Evolutionary conservation across 2,113 vertebrate species (phyloP), one percentile per base, ranked within the genome.

Genomic region (Terrapene triunguis): DNA sequence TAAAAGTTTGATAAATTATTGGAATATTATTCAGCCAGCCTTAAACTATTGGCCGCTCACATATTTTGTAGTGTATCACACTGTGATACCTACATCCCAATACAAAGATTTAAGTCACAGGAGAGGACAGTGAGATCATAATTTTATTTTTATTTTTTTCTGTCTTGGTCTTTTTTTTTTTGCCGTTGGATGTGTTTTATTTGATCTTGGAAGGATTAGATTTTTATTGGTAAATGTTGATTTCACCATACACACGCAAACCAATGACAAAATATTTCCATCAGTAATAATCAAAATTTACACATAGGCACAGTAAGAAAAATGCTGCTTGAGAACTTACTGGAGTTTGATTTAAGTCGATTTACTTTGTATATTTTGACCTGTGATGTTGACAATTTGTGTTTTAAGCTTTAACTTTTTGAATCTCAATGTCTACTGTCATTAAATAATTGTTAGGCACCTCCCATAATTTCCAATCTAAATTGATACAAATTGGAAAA

Each of bases 81-180:
- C 89, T 0, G 0, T 86, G 82, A 88, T 89, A 90, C 89, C 82
- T 85, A 0, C 3, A 78, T 84, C 87, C 85, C 88, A 95, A 89
- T 69, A 83, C 72, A 32, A 51, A 72, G 82, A 95, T 95, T 96
- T 95, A 95, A 44, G 69, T 80, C 88, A 90, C 93, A 5, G 88
- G 96, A 95, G 85, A 93, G 47, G 72, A 87, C n/a, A 92, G 65
- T 69, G 65, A n/a, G 35, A 19, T n/a, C 32, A 65, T 38, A 69
- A n/a, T 19, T 38, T 69, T 38, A 21, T 69, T 95, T 94, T 94
- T 51, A 87, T 2, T 1, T 85, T 95, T 95, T 92, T 87, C 84
- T 94, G 69, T 80, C 80, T 95, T 91, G 69, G 59, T 69, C 42
- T 47, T 92, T 69, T 69, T 78, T 94, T 78, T 94, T 83, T 95